phyloP scores from a whole-genome alignment of 2,113 vertebrate species.

The Oreochromis aureus region DNA sequence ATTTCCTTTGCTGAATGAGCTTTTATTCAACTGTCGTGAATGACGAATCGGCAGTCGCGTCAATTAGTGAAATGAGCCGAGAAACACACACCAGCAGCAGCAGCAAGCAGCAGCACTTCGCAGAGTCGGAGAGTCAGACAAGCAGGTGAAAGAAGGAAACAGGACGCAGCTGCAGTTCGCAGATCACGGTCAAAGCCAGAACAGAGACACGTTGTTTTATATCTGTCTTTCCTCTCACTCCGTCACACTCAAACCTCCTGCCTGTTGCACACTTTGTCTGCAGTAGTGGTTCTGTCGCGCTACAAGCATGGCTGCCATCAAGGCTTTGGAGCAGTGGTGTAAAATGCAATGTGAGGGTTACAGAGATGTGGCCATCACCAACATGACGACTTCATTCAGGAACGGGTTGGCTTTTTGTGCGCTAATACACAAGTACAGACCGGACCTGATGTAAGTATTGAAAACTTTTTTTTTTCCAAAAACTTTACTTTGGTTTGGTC shows the following conservation, averaged over 20 bases:
- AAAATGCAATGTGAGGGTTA: constrained; percentile 87
- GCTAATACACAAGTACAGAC: constrained; percentile 89
- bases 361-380: constrained; percentile 82
- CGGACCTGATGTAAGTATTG: constrained; percentile 90
- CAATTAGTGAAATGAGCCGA: constrained; percentile 31
- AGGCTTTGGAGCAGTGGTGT: constrained; percentile 91
- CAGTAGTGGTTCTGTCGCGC: neutral
- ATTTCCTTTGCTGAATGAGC: neutral
- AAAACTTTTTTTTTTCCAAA: neutral
- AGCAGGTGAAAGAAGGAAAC: constrained; percentile 36
- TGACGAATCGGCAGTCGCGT: neutral
- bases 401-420: constrained; percentile 95
- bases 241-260: neutral
- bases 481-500: neutral
- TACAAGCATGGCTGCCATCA: constrained; percentile 83
- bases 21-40: neutral
- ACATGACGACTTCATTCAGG: constrained; percentile 96
- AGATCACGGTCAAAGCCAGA: constrained; percentile 9
- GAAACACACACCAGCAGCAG: neutral
- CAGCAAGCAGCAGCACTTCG: neutral
- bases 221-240: neutral
- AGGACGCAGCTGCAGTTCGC: constrained; percentile 55
- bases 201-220: neutral
- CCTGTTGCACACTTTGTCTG: neutral
- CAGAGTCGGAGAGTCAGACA: neutral